These are phyloP conservation scores for Cephus rjabovi DNA, from an alignment of 2,888 invertebrate species.

Conservation along the genomic window DNA sequence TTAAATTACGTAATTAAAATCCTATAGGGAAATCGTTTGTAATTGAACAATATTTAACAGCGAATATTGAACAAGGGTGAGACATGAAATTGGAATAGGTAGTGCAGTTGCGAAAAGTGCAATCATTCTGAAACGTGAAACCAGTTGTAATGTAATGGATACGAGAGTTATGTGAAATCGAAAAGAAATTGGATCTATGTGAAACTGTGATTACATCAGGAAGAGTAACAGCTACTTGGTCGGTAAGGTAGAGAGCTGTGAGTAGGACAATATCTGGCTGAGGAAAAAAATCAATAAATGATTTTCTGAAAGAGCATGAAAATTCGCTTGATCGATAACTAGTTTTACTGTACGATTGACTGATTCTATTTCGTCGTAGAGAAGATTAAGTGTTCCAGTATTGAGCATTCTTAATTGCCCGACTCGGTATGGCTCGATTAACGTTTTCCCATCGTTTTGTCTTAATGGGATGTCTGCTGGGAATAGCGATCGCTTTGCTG, in stretches of 20 bases:
- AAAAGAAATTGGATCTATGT: neutral
- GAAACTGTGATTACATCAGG: neutral
- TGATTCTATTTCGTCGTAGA: neutral
- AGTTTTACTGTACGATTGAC: neutral
- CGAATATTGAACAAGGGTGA: neutral
- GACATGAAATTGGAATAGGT: neutral
- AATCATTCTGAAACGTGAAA: neutral
- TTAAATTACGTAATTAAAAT: neutral
- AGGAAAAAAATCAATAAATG: neutral
- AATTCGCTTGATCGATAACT: neutral
- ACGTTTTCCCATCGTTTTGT: neutral
- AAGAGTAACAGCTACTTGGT: neutral
- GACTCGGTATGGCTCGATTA: neutral
- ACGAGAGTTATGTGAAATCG: neutral
- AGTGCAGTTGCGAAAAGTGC: neutral
- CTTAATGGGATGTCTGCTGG: neutral
- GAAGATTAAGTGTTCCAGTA: neutral
- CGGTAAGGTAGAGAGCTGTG: neutral
- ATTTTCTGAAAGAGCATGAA: neutral
- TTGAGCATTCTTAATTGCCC: neutral
- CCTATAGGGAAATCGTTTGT: neutral
- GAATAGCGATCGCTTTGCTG: neutral
- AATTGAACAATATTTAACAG: neutral
- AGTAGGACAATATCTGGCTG: neutral
- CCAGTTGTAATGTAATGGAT: neutral